Evolutionary conservation across 1,140 invertebrate genomes (phyloP).

Genomic region (Amphibalanus amphitrite): DNA sequence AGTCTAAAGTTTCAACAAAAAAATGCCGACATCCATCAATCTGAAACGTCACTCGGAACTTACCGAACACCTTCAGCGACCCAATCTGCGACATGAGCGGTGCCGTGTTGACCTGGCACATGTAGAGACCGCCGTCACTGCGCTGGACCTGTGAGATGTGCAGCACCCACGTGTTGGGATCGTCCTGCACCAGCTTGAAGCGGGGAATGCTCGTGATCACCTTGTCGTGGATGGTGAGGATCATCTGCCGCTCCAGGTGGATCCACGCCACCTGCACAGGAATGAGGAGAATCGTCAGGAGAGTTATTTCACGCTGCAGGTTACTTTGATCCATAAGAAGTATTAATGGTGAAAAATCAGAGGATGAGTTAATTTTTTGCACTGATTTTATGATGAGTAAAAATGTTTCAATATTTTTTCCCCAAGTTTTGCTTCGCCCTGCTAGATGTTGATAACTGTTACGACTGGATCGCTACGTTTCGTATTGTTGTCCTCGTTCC

Average conservation of each 20-base stretch:
- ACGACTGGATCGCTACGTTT: too few species aligned
- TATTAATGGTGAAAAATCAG: too few species aligned
- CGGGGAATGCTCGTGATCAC: conserved; percentile 69
- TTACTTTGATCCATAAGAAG: too few species aligned
- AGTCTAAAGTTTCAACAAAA: too few species aligned
- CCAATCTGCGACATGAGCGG: conserved; percentile 90
- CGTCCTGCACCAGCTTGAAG: conserved; percentile 74
- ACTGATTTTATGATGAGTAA: too few species aligned
- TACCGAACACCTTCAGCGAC: conserved; percentile 83
- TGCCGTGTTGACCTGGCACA: conserved; percentile 75
- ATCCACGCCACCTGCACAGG: conserved; percentile 81
- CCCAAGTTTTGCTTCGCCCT: too few species aligned
- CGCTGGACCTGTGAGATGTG: conserved; percentile 72
- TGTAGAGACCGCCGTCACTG: conserved; percentile 75
- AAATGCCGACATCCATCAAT: neutral
- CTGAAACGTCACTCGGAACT: conserved; percentile 26
- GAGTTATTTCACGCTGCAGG: too few species aligned
- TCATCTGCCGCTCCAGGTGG: conserved; percentile 84
- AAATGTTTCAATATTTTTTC: too few species aligned
- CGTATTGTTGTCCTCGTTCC: too few species aligned
- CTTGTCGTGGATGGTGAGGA: conserved; percentile 74
- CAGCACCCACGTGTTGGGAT: conserved; percentile 75
- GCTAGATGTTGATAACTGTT: too few species aligned
- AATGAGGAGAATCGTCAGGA: too few species aligned
- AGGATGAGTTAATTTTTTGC: too few species aligned